Base-by-base conservation (phyloP, 2,888 invertebrate species). In the Drosophila paramelanica region DNA sequence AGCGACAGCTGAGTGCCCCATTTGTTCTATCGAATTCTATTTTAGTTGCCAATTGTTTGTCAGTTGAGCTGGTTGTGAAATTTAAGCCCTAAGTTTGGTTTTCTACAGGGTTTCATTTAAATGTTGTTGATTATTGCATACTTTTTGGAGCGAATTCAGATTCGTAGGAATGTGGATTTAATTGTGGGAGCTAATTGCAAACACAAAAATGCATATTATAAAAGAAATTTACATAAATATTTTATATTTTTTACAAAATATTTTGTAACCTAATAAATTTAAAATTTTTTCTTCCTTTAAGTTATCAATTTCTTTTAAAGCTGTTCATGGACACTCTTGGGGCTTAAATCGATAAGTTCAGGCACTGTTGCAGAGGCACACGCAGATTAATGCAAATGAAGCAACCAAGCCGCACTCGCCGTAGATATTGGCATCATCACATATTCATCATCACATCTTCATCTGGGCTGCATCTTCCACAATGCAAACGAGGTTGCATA, bases 401-500 rank as follows among this genome's bases (percentile, higher is more conserved):
- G 56, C 56, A 38, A 20, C 10, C 23, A 45, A 4, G 36, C 43
- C 31, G 45, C 49, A 39, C 36, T 14, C 27, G 59, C 13, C 27
- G 55, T 43, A 52, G 46, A 25, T 69, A 42, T 17, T n/a, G 20
- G n/a, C 38, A 39, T 20, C 23, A 13, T 31, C 49, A 23, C 67
- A 17, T 43, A 27, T 13, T 3, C 39, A 51, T 31, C 23, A 10
- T 13, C 42, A 45, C 27, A 64, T 31, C 25, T 38, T 5, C 41
- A 45, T n/a, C 62, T 50, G n/a, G 11, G 38, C 25, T 74, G 55
- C 68, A 52, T 45, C 33, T 66, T 20, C 27, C 73, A 87, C 88
- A 82, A 89, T 87, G 88, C 77, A 65, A 69, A 51, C 60, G 57
- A 61, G 85, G 61, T 83, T 83, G 89, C 89, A 88, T 75, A 88